Percentiles rank a stretch among this genome's conserved stretches.
These are phyloP conservation scores for Rousettus leschenaultii DNA, from an alignment of 2,113 vertebrate genomes.

Conservation along the genomic window DNA sequence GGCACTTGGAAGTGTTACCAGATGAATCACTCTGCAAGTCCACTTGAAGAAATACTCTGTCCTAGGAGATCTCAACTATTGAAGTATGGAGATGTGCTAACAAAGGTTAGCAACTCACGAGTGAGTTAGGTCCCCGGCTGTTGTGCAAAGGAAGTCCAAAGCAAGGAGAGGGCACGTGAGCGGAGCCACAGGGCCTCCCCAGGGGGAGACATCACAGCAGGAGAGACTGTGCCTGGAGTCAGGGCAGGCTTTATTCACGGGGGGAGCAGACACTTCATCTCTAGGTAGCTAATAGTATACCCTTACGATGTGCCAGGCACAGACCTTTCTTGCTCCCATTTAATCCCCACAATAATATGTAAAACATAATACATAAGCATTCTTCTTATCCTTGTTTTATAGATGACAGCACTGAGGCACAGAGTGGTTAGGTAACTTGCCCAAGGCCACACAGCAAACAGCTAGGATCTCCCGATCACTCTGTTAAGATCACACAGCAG, in stretches of 20 bases:
- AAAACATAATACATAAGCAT: fast-evolving
- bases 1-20: no score
- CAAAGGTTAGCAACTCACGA: fast-evolving
- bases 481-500: not conserved
- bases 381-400: not conserved
- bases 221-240: no score
- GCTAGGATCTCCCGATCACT: not conserved
- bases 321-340: not conserved
- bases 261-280: not conserved
- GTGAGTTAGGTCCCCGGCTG: no score
- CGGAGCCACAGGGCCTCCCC: not conserved
- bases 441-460: not conserved
- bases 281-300: not conserved
- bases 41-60: not conserved
- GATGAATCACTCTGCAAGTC: not conserved
- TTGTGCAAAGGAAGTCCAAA: not conserved
- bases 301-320: fast-evolving
- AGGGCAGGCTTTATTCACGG: not conserved
- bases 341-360: not conserved
- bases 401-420: not conserved
- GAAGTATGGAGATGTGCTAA: not conserved
- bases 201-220: fast-evolving
- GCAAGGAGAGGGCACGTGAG: not conserved
- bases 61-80: not conserved
- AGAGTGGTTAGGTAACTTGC: not conserved